Base-by-base conservation (phyloP, 2,888 invertebrate species). In the Drosophila neutralis region DNA sequence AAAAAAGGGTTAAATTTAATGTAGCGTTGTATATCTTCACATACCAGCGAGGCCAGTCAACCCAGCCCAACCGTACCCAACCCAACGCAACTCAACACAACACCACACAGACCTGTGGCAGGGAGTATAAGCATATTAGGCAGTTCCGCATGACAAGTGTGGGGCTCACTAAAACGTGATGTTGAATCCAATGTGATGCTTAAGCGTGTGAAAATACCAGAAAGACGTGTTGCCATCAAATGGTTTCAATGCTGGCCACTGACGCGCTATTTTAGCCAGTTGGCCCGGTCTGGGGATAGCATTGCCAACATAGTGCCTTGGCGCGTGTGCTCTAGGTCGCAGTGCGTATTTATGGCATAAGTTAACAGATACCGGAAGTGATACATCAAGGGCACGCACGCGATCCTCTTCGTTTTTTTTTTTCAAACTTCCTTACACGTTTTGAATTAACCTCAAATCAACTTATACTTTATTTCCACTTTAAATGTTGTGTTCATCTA, bases 191-290 rank as follows among this genome's bases (percentile, higher is more conserved):
- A 92, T 92, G 91, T 89, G 91, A 91, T 92, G 92, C 92, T 92
- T 92, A 92, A 90, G 92, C 92, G 92, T 92, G 92, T 92, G 92
- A 92, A 92, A 92, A 92, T 91, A 91, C 91, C 91, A 91, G 89
- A 90, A 91, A 90, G 88, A 91, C 91, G 91, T 91, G 92, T 87
- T 89, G 80, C 87, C 87, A 87, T 84, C 84, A 86, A 89, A 89
- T 84, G 89, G 84, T 84, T 80, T 74, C 73, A 77, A 73, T 82
- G 73, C 80, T 75, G 78, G 70, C 72, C 59, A 75, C 72, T 65
- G 76, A 51, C 76, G 68, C 76, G 68, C 72, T 72, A 72, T 68
- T 80, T 78, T 75, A 76, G 65, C 60, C 70, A 67, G 60, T 70
- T 73, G 40, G 60, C 68, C 57, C 40, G 24, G 36, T 53, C 40